Percentiles rank a stretch among this genome's conserved stretches.
Evolutionary conservation across 1,140 invertebrate species (phyloP).

Genomic region (Ephestia elutella): DNA sequence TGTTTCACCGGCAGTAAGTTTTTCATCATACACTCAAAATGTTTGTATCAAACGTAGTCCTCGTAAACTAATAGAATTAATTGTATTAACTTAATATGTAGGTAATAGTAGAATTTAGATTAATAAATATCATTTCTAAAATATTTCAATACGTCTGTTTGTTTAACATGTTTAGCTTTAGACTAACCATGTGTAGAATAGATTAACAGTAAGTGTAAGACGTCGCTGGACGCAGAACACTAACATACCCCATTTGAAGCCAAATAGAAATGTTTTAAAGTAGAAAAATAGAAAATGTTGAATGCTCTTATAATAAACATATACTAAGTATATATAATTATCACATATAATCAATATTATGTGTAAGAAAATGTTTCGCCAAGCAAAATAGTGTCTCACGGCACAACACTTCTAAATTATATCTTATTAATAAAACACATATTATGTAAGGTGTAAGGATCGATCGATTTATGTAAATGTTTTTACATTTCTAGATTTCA

Average conservation of each 20-base stretch:
- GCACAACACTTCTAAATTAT: slow-evolving; percentile 38
- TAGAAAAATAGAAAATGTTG: slow-evolving; percentile 44
- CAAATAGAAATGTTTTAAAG: slow-evolving; percentile 46
- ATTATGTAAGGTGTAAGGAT: slow-evolving; percentile 63
- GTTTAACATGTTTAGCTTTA: slow-evolving; percentile 73
- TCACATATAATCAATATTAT: slow-evolving; percentile 29
- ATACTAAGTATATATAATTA: slow-evolving; percentile 39
- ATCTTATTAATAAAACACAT: slow-evolving; percentile 44
- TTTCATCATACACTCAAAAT: slow-evolving; percentile 40
- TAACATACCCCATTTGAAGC: slow-evolving; percentile 61
- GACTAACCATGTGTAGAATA: slow-evolving; percentile 73
- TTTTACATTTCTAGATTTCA: slow-evolving; percentile 94
- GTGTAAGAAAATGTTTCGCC: slow-evolving; percentile 46
- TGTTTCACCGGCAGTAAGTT: slow-evolving; percentile 43
- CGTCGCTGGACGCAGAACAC: slow-evolving; percentile 45
- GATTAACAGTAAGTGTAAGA: slow-evolving; percentile 57
- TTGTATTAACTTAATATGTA: slow-evolving; percentile 69
- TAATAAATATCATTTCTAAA: slow-evolving; percentile 72
- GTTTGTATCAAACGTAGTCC: slow-evolving; percentile 56
- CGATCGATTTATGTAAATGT: slow-evolving; percentile 76
- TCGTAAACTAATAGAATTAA: slow-evolving; percentile 70
- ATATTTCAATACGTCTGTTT: slow-evolving; percentile 71
- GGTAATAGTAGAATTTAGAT: slow-evolving; percentile 59
- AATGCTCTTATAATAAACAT: slow-evolving; percentile 44
- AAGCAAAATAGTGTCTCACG: slow-evolving; percentile 73